phyloP scores from a whole-genome alignment of 2,888 invertebrate species.

The Phyllotreta cruciferae region DNA sequence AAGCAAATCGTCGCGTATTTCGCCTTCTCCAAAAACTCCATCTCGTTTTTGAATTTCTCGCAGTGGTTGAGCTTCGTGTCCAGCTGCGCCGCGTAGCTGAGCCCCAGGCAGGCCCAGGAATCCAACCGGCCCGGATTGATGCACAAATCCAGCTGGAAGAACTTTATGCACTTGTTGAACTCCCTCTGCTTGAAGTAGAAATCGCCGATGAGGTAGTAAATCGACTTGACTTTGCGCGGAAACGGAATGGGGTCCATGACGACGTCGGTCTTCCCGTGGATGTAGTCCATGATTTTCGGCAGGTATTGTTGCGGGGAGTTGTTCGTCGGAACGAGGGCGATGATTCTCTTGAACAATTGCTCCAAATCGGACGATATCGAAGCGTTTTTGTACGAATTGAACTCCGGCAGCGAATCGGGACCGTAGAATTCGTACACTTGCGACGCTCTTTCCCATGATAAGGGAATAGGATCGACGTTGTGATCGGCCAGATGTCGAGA shows the following conservation, averaged over 20 bases:
- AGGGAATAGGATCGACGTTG: conserved; percentile 70
- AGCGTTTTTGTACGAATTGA: conserved; percentile 76
- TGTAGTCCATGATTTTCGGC: conserved; percentile 55
- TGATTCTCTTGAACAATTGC: conserved; percentile 73
- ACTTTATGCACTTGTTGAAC: conserved; percentile 73
- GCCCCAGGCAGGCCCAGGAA: conserved; percentile 92
- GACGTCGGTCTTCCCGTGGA: conserved; percentile 43
- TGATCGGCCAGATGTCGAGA: conserved; percentile 76
- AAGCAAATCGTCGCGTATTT: conserved; percentile 82
- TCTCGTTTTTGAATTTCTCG: conserved; percentile 66
- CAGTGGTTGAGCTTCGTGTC: conserved; percentile 83
- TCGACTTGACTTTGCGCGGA: conserved; percentile 64
- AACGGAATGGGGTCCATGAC: conserved; percentile 54
- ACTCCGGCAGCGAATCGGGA: conserved; percentile 80
- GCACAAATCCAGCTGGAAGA: conserved; percentile 83
- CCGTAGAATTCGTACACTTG: conserved; percentile 82
- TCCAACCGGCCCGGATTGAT: conserved; percentile 82
- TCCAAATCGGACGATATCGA: conserved; percentile 87
- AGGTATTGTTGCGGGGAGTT: conserved; percentile 71
- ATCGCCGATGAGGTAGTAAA: conserved; percentile 92
- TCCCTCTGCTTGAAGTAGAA: conserved; percentile 91
- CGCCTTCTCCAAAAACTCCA: conserved; percentile 73
- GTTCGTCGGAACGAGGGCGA: conserved; percentile 72
- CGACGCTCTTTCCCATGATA: conserved; percentile 78
- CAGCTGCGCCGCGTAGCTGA: conserved; percentile 78